phyloP scores from a whole-genome alignment of 2,113 vertebrate species.

The Setophaga petechia region DNA sequence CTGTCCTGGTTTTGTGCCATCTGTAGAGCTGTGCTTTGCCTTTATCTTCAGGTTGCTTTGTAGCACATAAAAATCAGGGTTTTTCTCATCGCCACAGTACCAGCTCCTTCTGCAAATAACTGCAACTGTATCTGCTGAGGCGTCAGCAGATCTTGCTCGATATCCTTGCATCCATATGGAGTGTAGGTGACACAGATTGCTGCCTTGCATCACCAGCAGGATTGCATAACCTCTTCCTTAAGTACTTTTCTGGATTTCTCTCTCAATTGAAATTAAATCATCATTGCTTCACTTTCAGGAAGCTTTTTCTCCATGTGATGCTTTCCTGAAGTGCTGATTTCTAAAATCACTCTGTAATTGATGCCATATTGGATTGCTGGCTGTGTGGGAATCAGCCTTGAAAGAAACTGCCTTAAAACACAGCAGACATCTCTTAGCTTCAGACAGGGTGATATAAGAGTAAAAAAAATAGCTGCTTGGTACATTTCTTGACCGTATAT shows the following conservation, averaged over 20 bases:
- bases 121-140: not conserved
- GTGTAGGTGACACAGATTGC: constrained; percentile 51
- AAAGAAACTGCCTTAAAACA: not conserved
- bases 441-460: not conserved
- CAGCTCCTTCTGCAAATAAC: constrained; percentile 6
- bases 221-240: constrained; percentile 35
- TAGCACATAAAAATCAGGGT: not conserved
- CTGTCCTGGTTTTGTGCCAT: not conserved
- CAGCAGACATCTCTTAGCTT: not conserved
- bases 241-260: constrained; percentile 19
- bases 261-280: not conserved
- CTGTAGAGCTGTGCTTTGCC: not conserved
- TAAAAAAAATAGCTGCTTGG: not conserved
- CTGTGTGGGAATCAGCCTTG: not conserved
- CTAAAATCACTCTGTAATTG: not conserved
- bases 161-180: constrained; percentile 22
- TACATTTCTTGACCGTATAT: not conserved
- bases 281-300: not conserved
- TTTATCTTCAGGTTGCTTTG: not conserved
- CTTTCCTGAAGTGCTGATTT: not conserved
- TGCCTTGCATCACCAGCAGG: not conserved
- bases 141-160: not conserved
- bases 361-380: not conserved
- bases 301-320: not conserved
- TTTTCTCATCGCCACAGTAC: not conserved